phyloP scores from a whole-genome alignment of 2,113 vertebrate genomes.

The Thomomys bottae region DNA sequence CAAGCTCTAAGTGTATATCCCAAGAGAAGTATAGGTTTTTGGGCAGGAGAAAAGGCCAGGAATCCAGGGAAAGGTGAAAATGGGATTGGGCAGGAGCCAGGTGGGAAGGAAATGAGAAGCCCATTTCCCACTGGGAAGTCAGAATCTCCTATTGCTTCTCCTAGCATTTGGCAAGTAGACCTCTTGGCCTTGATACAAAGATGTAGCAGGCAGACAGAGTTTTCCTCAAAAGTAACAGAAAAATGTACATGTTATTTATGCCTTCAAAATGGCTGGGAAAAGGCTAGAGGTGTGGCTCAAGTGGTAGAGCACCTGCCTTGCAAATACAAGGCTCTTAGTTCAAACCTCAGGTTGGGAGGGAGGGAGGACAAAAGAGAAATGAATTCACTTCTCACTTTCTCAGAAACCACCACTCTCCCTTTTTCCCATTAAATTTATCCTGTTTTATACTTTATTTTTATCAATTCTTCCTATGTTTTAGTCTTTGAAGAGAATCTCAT shows the following conservation, averaged over 20 bases:
- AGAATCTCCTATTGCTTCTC: not conserved
- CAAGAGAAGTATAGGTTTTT: not conserved
- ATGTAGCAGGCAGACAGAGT: not conserved
- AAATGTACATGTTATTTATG: not conserved
- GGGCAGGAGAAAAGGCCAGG: not conserved
- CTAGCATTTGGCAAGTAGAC: not conserved
- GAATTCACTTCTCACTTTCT: conserved; percentile 10
- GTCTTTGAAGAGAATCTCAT: conserved; percentile 48
- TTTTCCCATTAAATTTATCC: conserved; percentile 1
- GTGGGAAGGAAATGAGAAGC: not conserved
- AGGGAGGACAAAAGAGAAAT: not conserved
- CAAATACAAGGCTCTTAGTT: too few species aligned
- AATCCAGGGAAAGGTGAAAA: not conserved
- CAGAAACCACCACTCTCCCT: not conserved
- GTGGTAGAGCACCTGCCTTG: too few species aligned
- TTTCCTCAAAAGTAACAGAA: conserved; percentile 9
- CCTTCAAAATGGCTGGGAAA: conserved; percentile 28
- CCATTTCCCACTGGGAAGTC: not conserved
- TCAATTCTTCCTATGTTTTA: conserved; percentile 19
- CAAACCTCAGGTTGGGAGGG: too few species aligned
- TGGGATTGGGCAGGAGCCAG: not conserved
- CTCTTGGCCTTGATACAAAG: not conserved
- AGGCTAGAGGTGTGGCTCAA: too few species aligned
- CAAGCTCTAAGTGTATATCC: not conserved
- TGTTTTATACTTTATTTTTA: conserved; percentile 54